A percentile compares a stretch with the other conserved stretches of the same genome.
These are phyloP conservation scores for Passer montanus DNA, from an alignment of 2,113 vertebrate species.

Conservation along the genomic window DNA sequence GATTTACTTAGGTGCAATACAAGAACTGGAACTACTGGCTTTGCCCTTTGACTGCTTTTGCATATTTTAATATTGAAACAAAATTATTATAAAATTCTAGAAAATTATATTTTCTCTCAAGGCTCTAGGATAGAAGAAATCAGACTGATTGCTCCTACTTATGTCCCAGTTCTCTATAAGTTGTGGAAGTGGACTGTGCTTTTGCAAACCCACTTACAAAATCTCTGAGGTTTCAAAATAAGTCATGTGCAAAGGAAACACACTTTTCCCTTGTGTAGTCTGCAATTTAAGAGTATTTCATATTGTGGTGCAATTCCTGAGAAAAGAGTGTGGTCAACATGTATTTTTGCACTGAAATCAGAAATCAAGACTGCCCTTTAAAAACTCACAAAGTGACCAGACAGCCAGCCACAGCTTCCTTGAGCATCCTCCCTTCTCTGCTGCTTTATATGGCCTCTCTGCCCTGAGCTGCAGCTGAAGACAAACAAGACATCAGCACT, in stretches of 20 bases:
- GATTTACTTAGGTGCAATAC: neutral
- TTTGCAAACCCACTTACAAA: neutral
- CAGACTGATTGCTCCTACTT: neutral
- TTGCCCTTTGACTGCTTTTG: neutral
- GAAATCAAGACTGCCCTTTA: neutral
- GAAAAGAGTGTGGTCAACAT: neutral
- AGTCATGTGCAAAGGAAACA: neutral
- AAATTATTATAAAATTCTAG: neutral
- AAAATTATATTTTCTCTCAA: neutral
- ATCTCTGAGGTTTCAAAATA: slow-evolving; percentile 1
- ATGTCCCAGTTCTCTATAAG: neutral
- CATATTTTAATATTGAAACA: neutral
- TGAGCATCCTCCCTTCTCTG: neutral
- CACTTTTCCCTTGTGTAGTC: neutral
- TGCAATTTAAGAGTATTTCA: neutral
- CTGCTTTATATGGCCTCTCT: slow-evolving; percentile 35
- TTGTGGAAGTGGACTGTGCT: neutral
- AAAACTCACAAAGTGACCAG: neutral
- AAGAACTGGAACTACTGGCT: neutral
- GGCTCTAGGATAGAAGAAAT: neutral
- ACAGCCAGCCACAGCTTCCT: neutral
- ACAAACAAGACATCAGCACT: slow-evolving; percentile 37
- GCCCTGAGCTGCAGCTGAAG: neutral
- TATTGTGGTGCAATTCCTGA: neutral
- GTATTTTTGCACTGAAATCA: slow-evolving; percentile 13